Percentiles rank a stretch among this genome's conserved stretches.
Conservation (phyloP, 2,113 vertebrate species). For the Mustela lutreola region DNA sequence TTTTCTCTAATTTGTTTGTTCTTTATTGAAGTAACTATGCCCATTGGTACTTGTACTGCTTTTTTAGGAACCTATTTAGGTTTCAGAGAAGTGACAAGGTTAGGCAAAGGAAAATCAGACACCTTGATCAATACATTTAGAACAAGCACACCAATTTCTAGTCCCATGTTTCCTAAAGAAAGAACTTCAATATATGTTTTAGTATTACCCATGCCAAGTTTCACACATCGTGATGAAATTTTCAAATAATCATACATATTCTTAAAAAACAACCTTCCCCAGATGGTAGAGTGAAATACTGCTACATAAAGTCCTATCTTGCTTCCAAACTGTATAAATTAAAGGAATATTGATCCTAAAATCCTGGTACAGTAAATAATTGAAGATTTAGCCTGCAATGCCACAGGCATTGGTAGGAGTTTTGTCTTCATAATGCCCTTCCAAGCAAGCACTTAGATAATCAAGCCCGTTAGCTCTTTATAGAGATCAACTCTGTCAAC, state of each 20-base stretch:
- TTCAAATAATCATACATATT: not conserved
- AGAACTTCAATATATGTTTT: conserved; percentile 19
- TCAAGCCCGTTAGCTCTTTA: conserved; percentile 63
- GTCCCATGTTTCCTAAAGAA: not conserved
- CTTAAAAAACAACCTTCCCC: conserved; percentile 46
- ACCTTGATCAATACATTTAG: not conserved
- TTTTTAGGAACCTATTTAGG: not conserved
- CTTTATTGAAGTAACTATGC: conserved; percentile 29
- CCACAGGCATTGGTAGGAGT: not conserved
- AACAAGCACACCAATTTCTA: not conserved
- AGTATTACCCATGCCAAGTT: not conserved
- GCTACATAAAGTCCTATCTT: not conserved
- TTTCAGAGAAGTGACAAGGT: conserved; percentile 48
- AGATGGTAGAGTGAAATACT: conserved; percentile 6
- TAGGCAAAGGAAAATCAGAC: conserved; percentile 26
- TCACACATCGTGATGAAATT: conserved; percentile 29
- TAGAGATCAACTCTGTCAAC: conserved; percentile 54
- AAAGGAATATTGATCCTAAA: conserved; percentile 76
- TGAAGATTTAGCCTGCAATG: conserved; percentile 12
- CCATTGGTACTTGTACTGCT: not conserved
- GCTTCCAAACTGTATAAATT: conserved; percentile 66
- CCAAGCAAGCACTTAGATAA: conserved; percentile 61
- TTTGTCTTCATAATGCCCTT: conserved; percentile 68
- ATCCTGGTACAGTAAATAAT: conserved; percentile 65
- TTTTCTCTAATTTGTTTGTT: not conserved